A percentile compares a stretch with the other conserved stretches of the same genome.
Evolutionary conservation across 2,797 vertebrate genomes (phyloP).

Genomic region (Thalassophryne amazonica): DNA sequence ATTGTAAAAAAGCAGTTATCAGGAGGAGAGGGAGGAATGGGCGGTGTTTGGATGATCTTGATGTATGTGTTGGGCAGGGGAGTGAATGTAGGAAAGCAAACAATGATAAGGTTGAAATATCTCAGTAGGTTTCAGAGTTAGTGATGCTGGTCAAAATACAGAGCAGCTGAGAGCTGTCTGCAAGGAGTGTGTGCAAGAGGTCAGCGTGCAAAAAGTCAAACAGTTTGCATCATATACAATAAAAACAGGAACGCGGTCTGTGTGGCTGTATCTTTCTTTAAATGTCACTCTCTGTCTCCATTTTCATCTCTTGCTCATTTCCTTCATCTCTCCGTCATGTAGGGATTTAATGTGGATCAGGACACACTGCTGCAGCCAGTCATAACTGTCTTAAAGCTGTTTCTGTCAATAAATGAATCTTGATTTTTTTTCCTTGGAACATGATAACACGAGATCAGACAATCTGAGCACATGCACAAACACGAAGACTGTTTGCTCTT

Average conservation of each 20-base stretch:
- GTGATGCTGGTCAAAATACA: slow-evolving; percentile 27
- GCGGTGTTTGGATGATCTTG: not conserved
- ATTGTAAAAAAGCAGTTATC: slow-evolving; percentile 28
- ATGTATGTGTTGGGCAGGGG: not conserved
- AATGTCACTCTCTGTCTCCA: slow-evolving; percentile 1
- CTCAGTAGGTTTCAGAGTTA: slow-evolving; percentile 31
- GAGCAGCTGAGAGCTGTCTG: slow-evolving; percentile 48
- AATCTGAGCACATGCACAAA: slow-evolving; percentile 38
- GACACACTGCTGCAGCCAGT: slow-evolving; percentile 33
- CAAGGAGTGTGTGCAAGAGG: slow-evolving; percentile 41
- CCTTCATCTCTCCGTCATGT: not conserved
- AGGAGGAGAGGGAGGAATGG: not conserved
- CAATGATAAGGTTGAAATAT: slow-evolving; percentile 50
- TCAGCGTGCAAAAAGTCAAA: slow-evolving; percentile 18
- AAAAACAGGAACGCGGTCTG: slow-evolving; percentile 41
- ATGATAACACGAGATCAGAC: too few relatives aligned
- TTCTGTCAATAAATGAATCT: too few relatives aligned
- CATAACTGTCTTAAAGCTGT: slow-evolving; percentile 30
- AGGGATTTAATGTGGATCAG: slow-evolving; percentile 46
- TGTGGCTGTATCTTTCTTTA: slow-evolving; percentile 4
- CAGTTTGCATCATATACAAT: slow-evolving; percentile 45
- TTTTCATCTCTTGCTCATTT: slow-evolving; percentile 18
- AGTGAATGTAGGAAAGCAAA: slow-evolving; percentile 7
- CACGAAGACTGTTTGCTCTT: not conserved
- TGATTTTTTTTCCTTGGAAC: too few relatives aligned